Evolutionary conservation across 2,113 vertebrate genomes (phyloP).

Genomic region (Ophthalmolycus amberensis): DNA sequence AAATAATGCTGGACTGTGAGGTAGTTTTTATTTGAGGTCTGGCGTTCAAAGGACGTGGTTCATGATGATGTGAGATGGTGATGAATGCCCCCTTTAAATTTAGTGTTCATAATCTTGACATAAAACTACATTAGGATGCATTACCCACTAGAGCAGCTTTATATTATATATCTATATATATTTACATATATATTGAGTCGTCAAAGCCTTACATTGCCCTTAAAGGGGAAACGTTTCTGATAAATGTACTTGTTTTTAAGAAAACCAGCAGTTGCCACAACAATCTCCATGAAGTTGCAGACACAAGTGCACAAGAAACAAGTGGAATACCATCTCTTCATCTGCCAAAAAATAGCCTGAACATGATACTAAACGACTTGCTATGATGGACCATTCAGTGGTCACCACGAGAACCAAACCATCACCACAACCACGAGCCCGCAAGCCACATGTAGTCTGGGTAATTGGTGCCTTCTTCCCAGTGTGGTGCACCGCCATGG

Average conservation of each 20-base stretch:
- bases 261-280: background rate
- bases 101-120: conserved; percentile 29
- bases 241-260: conserved; percentile 6
- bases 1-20: conserved; percentile 38
- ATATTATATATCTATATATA: background rate
- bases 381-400: conserved; percentile 50
- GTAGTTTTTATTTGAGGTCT: conserved; percentile 52
- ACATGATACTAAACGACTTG: conserved; percentile 44
- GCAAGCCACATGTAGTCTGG: conserved; percentile 72
- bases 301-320: conserved; percentile 65
- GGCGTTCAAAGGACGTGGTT: conserved; percentile 43
- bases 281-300: background rate
- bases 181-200: background rate
- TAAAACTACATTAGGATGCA: background rate
- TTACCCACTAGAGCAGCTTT: background rate
- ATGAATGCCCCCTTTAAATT: conserved; percentile 47
- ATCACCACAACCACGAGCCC: conserved; percentile 72
- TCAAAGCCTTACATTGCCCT: background rate
- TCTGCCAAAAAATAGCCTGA: conserved; percentile 48
- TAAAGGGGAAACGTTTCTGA: background rate
- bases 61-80: conserved; percentile 10
- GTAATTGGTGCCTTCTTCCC: conserved; percentile 73
- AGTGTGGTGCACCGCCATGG: conserved; percentile 78
- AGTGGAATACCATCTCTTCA: conserved; percentile 41
- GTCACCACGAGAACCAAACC: conserved; percentile 61